Evolutionary conservation across 1,140 invertebrate species (phyloP), one percentile per base, ranked within the genome.

Genomic region (Diplogasteroides magnus): DNA sequence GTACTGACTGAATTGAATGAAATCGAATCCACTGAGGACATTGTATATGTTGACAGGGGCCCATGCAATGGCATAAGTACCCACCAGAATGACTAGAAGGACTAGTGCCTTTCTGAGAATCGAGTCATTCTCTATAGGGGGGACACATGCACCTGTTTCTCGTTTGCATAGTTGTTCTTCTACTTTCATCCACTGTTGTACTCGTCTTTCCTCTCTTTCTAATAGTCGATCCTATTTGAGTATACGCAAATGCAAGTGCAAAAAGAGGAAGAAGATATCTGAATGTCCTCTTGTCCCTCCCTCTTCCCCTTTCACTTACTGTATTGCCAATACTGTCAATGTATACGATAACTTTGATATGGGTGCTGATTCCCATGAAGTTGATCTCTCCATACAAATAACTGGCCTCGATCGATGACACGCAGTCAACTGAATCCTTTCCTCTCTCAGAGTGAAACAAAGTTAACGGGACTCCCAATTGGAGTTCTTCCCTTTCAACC

Each of bases 1-100:
- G 62, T 82, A 77, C 64, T 81, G 79, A n/a, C 79, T 81, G 62
- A 82, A 81, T 59, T 79, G 72, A 57, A 81, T 81, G 14, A 81
- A 37, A 26, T 83, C 79, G 1, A 81, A 69, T 2, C 79, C 81
- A 68, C 82, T 78, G 31, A 82, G 65, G 2, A 83, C 73, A 64
- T 82, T 80, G 75, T 83, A 82, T 29, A 74, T 59, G 67, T 82
- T 81, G 56, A 82, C 77, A 31, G 80, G 80, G 1, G 79, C 70
- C 80, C 80, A 83, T 27, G 72, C 72, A 29, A 79, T 68, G 28
- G 74, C 80, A 67, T 82, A 82, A 23, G 76, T 76, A n/a, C 82
- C 27, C 15, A 82, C 79, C 27, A 82, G 61, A 13, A 72, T 58
- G 15, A 81, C 58, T 2, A 82, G 72, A 14, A 83, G 73, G 11